Evolutionary conservation across 2,888 invertebrate species (phyloP).

Genomic region (Idaea dimidiata): DNA sequence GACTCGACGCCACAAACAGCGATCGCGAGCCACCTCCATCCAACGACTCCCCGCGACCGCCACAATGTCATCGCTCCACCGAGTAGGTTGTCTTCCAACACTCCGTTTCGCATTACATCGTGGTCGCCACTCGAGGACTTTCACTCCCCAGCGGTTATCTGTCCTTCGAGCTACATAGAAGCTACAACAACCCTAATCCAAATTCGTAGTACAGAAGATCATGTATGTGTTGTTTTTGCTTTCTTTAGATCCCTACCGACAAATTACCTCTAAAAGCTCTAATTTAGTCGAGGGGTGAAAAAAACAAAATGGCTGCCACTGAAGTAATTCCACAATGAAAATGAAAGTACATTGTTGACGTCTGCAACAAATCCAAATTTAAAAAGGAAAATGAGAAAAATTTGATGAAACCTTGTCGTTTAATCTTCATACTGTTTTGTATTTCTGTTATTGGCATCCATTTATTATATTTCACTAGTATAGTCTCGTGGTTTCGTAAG

Average conservation of each 20-base stretch:
- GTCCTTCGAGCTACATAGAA: too few relatives aligned
- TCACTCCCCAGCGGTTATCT: too few relatives aligned
- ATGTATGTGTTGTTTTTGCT: not conserved
- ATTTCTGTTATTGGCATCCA: not conserved
- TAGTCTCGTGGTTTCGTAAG: too few relatives aligned
- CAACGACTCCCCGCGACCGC: too few relatives aligned
- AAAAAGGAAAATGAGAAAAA: not conserved
- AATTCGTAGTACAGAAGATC: not conserved
- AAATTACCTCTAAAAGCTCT: not conserved
- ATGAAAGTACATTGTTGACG: not conserved
- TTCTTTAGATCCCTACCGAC: not conserved
- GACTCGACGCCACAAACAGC: too few relatives aligned
- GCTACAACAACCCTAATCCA: too few relatives aligned
- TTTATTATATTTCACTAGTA: not conserved
- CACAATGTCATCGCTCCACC: too few relatives aligned
- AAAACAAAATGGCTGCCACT: not conserved
- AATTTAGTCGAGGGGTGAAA: not conserved
- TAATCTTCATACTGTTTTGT: not conserved
- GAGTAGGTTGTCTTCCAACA: too few relatives aligned
- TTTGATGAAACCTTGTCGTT: not conserved
- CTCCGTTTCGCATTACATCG: too few relatives aligned
- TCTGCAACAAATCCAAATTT: conserved; percentile 1
- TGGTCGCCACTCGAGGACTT: too few relatives aligned
- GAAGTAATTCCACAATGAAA: not conserved
- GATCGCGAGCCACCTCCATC: too few relatives aligned